Evolutionary conservation across 23 tunicate species (phyloP).

Genomic region (Halocynthia aurantium): DNA sequence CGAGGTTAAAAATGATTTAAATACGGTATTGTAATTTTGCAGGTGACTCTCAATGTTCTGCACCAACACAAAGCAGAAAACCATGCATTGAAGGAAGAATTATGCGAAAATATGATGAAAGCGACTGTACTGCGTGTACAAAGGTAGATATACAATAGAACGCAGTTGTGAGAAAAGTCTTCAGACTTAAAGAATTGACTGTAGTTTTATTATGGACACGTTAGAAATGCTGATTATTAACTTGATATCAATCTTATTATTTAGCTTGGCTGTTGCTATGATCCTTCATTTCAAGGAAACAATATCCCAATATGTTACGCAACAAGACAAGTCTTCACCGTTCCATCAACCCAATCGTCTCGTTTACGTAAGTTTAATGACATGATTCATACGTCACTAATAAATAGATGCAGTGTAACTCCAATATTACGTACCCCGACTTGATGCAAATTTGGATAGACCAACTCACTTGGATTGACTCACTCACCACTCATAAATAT

Average conservation of each 20-base stretch:
- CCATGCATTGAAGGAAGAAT: constrained; percentile 28
- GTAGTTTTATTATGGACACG: neutral
- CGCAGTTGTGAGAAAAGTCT: neutral
- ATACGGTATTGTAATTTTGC: neutral
- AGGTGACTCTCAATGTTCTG: constrained; percentile 30
- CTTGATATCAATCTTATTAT: neutral
- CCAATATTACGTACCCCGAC: too few species aligned
- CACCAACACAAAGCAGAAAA: neutral
- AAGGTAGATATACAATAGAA: constrained; percentile 37
- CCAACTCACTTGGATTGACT: too few species aligned
- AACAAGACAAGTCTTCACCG: neutral
- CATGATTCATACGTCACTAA: too few species aligned
- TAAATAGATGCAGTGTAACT: too few species aligned
- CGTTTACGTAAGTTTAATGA: too few species aligned
- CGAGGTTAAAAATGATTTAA: too few species aligned
- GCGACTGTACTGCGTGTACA: constrained; percentile 51
- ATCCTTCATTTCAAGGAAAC: constrained; percentile 18
- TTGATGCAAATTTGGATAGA: too few species aligned
- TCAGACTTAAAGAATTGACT: neutral
- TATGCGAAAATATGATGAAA: constrained; percentile 34
- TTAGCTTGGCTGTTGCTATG: constrained; percentile 69
- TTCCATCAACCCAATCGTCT: too few species aligned
- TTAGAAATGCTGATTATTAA: neutral
- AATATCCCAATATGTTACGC: constrained; percentile 9
- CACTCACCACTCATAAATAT: too few species aligned